Conservation (phyloP, 2,888 invertebrate genomes). For the Sicus ferrugineus region DNA sequence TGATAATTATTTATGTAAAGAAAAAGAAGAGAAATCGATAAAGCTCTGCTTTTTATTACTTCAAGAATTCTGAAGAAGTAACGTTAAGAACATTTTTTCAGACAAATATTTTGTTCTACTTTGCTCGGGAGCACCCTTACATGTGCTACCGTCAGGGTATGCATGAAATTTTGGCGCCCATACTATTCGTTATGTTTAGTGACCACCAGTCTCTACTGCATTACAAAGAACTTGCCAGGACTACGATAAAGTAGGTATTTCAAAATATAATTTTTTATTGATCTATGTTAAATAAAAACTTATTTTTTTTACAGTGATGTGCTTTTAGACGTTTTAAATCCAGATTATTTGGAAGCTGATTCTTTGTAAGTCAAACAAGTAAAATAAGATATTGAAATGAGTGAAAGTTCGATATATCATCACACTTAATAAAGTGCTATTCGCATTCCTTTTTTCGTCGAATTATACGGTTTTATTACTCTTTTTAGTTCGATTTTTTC, state of each 20-base stretch:
- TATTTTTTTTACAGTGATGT: conserved; percentile 66
- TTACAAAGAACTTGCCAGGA: conserved; percentile 66
- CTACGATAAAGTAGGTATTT: conserved; percentile 56
- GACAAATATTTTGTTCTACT: conserved; percentile 70
- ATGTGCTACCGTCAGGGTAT: conserved; percentile 85
- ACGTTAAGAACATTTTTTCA: no score
- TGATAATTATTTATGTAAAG: no score
- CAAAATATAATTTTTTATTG: background rate
- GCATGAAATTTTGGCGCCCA: conserved; percentile 85
- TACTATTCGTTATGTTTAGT: conserved; percentile 78
- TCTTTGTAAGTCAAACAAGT: conserved; percentile 73
- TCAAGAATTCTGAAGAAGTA: no score
- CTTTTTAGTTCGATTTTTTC: conserved; percentile 70
- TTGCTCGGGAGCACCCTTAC: conserved; percentile 72
- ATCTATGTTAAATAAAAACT: background rate
- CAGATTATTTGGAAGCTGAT: conserved; percentile 78
- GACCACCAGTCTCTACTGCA: conserved; percentile 77
- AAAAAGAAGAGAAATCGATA: background rate
- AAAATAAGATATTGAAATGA: background rate
- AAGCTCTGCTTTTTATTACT: background rate
- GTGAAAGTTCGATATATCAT: background rate
- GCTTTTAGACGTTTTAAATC: conserved; percentile 72
- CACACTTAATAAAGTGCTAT: background rate
- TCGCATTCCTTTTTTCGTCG: background rate
- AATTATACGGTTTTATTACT: conserved; percentile 44